Evolutionary conservation across 1,140 invertebrate species (phyloP), one percentile per base, ranked within the genome.

Genomic region (Meloidogyne exigua): DNA sequence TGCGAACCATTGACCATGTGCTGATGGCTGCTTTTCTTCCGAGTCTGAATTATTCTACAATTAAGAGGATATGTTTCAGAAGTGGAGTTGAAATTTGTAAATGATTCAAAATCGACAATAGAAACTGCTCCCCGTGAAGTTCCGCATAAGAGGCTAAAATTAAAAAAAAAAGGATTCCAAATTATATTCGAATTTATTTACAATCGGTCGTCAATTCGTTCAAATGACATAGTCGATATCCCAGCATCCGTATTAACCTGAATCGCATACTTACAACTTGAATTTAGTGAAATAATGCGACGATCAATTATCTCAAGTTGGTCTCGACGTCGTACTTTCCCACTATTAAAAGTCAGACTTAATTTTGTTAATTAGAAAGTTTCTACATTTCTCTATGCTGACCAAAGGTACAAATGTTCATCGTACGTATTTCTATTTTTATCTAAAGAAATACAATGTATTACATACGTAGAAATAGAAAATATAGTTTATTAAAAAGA

Each of bases 1-100:
- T 75, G 74, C 18, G 69, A 75, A 15, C 72, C 42, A 32, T 73
- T 73, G 3, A 73, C 72, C 72, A 73, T 73, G 36, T 42, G 65
- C n/a, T 57, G n/a, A 65, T 73, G 72, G 13, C 26, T 23, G 28
- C 28, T 57, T 32, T 73, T 73, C 7, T 21, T 65, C 5, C 36
- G 21, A 23, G 72, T 73, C 1, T 57, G 18, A 18, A 73, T 73
- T 32, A 73, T 21, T 39, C 25, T 25, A 13, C 62, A 64, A 13
- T 73, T 65, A 13, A 42, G 26, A 7, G 72, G 72, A 21, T 73
- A 62, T 21, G 25, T 32, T 73, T 57, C 23, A 36, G n/a, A 0
- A 36, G 25, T 73, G 18, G 69, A n/a, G 18, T 57, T 44, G 26
- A n/a, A 64, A n/a, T 64, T 73, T 1, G 49, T 32, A 57, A 26